Base-by-base conservation (phyloP, 2,888 invertebrate species). In the Venustoraphidia nigricollis region DNA sequence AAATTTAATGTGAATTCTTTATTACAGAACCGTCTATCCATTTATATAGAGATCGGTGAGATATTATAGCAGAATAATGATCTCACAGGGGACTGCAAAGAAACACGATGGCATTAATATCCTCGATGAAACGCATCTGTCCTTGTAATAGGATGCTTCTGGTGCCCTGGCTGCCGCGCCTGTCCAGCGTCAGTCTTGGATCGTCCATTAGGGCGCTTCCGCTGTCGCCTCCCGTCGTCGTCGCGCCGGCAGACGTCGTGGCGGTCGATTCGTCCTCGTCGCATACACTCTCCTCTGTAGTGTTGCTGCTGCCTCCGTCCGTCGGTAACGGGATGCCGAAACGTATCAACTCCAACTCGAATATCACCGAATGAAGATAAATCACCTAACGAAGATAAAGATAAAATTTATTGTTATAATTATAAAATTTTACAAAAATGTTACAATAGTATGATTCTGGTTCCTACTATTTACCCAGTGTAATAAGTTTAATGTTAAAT, bases 11-110 rank as follows among this genome's bases (percentile, higher is more conserved):
- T 17, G 17, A 17, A 17, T 17, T 4, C 17, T 17, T 17, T 4
- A 17, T 17, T 17, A 17, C 17, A 4, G 3, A 27, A 27, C 6
- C 27, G 27, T 6, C 27, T 27, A 27, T 27, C 6, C 27, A 27
- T 3, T 27, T 27, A 27, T 27, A 27, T 27, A 27, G 27, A 3
- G 27, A 27, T 27, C 27, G 27, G 27, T 27, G 27, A 27, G 6
- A 27, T 27, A 27, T 27, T n/a, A n/a, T n/a, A n/a, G 4, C 17
- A 27, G 27, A 6, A 27, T 27, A 27, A 27, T 37, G n/a, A 13
- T 75, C 83, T 76, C 66, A 91, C 85, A 93, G 71, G 1, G 93
- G 92, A 58, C 88, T 87, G 61, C 92, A 92, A 1, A 93, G 72
- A 60, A 88, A 93, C 48, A 90, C 82, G 37, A 92, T 77, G 0